Percentiles rank a stretch among this genome's conserved stretches.
phyloP scores from a whole-genome alignment of 2,888 invertebrate genomes.

The Perizoma flavofasciatum region DNA sequence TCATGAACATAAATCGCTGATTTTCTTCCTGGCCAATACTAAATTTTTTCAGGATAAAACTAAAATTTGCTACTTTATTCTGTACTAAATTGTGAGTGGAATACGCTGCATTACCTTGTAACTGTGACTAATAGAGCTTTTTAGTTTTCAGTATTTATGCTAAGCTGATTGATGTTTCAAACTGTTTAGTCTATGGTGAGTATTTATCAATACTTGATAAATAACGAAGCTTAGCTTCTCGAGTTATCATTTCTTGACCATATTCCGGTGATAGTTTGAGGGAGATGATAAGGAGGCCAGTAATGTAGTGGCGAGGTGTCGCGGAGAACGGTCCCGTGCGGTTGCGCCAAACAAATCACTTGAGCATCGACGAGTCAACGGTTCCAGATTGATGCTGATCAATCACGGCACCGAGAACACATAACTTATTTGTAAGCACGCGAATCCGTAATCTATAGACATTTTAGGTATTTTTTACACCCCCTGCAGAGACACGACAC shows the following conservation, averaged over 20 bases:
- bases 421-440: constrained; percentile 43
- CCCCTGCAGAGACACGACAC: constrained; percentile 55
- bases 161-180: too few relatives aligned
- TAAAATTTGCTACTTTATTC: too few relatives aligned
- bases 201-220: not conserved
- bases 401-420: constrained; percentile 39
- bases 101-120: too few relatives aligned
- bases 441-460: constrained; percentile 39
- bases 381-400: constrained; percentile 32
- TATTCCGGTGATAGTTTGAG: constrained; percentile 13
- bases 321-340: not conserved
- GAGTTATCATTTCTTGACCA: constrained; percentile 12
- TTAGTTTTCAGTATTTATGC: too few relatives aligned
- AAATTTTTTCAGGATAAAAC: too few relatives aligned
- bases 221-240: constrained; percentile 1
- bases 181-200: not conserved
- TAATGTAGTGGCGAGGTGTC: constrained; percentile 16
- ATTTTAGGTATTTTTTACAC: constrained; percentile 47
- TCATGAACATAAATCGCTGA: too few relatives aligned
- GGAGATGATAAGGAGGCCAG: constrained; percentile 19
- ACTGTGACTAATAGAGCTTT: too few relatives aligned
- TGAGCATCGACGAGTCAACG: constrained; percentile 14
- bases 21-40: too few relatives aligned
- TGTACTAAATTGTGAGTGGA: too few relatives aligned
- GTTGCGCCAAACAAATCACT: constrained; percentile 11